Conservation (phyloP, 2,888 invertebrate species). For the Nomada goodeniana region DNA sequence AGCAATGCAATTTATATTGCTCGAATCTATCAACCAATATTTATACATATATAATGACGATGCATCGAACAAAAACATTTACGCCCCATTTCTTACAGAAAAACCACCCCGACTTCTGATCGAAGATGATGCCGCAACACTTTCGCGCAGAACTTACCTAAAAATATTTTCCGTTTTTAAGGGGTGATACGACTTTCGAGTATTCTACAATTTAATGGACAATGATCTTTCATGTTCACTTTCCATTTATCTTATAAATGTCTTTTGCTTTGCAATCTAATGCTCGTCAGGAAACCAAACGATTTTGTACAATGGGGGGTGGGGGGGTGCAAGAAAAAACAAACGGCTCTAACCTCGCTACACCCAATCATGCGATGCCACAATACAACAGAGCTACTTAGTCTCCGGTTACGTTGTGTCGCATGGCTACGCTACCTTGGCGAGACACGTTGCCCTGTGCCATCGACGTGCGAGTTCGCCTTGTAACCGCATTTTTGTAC, state of each 20-base stretch:
- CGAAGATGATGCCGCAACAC: constrained; percentile 1
- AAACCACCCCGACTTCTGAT: not conserved
- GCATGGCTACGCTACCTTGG: constrained; percentile 88
- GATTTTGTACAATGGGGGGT: not conserved
- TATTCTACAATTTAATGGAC: not conserved
- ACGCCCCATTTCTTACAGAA: not conserved
- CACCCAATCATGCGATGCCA: constrained; percentile 82
- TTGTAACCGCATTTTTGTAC: constrained; percentile 97
- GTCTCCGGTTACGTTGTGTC: constrained; percentile 76
- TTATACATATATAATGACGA: constrained; percentile 3
- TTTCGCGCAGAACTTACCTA: constrained; percentile 18
- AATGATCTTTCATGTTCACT: not conserved
- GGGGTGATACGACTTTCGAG: not conserved
- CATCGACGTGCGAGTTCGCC: constrained; percentile 88
- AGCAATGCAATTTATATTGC: not conserved
- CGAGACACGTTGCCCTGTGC: constrained; percentile 86
- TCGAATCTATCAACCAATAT: not conserved
- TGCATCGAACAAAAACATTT: not conserved
- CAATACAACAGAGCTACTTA: constrained; percentile 82
- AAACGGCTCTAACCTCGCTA: constrained; percentile 81
- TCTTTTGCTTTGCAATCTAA: not conserved
- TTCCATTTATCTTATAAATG: constrained; percentile 8
- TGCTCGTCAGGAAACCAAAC: constrained; percentile 1
- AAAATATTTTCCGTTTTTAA: not conserved
- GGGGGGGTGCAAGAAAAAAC: constrained; percentile 65